These are phyloP conservation scores for Varecia variegata DNA, from an alignment of 2,797 vertebrate species.

Conservation along the genomic window DNA sequence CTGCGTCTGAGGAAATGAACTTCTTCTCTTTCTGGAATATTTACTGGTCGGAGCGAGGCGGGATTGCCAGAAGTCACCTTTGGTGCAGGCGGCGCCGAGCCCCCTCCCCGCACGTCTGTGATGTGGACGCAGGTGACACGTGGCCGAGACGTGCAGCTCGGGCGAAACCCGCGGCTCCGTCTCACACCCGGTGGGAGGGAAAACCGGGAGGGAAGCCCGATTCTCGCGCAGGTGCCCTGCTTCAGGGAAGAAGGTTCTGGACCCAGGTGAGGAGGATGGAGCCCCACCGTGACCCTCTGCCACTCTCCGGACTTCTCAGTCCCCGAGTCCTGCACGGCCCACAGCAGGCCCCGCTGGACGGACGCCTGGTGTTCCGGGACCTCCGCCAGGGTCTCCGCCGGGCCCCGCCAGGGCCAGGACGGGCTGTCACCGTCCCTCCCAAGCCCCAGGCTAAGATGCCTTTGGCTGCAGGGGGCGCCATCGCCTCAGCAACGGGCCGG, in stretches of 20 bases:
- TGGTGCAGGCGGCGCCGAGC: background rate
- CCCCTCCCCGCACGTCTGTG: accelerated
- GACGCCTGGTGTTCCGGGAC: background rate
- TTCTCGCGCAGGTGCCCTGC: background rate
- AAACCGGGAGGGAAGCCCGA: background rate
- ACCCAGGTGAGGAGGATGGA: background rate
- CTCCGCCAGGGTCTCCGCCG: accelerated
- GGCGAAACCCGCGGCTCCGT: accelerated
- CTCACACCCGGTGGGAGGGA: accelerated
- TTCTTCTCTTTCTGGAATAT: constrained; percentile 13
- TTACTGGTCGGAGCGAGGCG: background rate
- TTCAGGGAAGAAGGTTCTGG: background rate
- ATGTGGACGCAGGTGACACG: background rate
- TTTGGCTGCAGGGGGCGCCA: background rate
- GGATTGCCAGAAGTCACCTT: background rate
- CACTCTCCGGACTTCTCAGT: accelerated
- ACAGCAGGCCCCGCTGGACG: background rate
- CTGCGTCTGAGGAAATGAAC: constrained; percentile 45
- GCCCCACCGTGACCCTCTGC: no score
- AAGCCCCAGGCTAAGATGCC: background rate
- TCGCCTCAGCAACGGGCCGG: background rate
- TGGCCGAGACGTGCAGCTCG: accelerated
- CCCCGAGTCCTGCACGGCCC: background rate
- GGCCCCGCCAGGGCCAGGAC: no score
- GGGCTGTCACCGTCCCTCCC: accelerated